Evolutionary conservation across 2,888 invertebrate species (phyloP).

Genomic region (Agapostemon virescens): DNA sequence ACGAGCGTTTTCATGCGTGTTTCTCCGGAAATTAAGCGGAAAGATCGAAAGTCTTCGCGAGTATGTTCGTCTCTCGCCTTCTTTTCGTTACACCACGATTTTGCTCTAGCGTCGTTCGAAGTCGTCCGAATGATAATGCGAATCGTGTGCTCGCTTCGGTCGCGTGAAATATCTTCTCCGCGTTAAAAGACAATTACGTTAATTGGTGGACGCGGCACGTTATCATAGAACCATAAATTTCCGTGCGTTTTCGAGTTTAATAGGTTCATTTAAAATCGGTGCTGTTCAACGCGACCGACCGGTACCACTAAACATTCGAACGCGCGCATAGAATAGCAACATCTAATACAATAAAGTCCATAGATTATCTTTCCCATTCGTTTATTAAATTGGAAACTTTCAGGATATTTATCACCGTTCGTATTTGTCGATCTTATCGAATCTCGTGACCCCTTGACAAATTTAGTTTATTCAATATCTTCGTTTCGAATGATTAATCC

Average conservation of each 20-base stretch:
- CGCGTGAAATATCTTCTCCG: background rate
- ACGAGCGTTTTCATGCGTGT: constrained; percentile 31
- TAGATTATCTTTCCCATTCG: background rate
- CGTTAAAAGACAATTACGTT: constrained; percentile 19
- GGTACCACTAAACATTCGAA: too few relatives aligned
- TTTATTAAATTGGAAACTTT: background rate
- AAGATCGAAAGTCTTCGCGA: constrained; percentile 14
- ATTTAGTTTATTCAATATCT: background rate
- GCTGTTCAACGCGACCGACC: too few relatives aligned
- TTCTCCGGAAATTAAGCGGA: constrained; percentile 29
- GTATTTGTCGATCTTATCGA: background rate
- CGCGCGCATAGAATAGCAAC: too few relatives aligned
- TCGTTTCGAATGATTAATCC: background rate
- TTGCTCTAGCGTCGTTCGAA: background rate
- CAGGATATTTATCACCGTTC: too few relatives aligned
- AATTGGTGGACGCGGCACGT: constrained; percentile 1
- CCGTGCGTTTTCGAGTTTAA: background rate
- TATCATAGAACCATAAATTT: background rate
- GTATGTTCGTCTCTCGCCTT: background rate
- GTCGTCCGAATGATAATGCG: constrained; percentile 8
- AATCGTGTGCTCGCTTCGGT: background rate
- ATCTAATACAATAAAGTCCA: too few relatives aligned
- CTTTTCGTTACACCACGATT: background rate
- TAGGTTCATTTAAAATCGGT: too few relatives aligned
- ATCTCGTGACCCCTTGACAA: background rate